A percentile compares a stretch with the other conserved stretches of the same genome.
These are phyloP conservation scores for Andrena flavipes DNA, from an alignment of 2,888 invertebrate species.

Conservation along the genomic window DNA sequence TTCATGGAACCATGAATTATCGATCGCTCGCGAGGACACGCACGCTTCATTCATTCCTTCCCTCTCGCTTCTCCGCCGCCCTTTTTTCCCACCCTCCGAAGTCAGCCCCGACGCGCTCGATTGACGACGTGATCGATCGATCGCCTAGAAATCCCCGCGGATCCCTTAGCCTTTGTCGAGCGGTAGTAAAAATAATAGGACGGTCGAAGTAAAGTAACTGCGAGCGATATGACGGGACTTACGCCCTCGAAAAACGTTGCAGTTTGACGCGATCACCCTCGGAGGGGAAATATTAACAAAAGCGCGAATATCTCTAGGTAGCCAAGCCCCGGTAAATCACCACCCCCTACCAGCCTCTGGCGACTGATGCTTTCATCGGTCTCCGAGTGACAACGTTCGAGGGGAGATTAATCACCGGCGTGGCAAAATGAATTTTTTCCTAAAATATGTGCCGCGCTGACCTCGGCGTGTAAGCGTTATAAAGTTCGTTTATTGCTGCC, in stretches of 20 bases:
- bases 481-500: slow-evolving; percentile 58
- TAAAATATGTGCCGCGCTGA: slow-evolving; percentile 25
- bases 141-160: slow-evolving; percentile 9
- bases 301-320: slow-evolving; percentile 30
- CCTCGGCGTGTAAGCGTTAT: slow-evolving; percentile 34
- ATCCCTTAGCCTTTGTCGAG: slow-evolving; percentile 20
- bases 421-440: slow-evolving; percentile 53
- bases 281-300: slow-evolving; percentile 61
- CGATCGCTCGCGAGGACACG: slow-evolving; percentile 24
- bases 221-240: slow-evolving; percentile 31
- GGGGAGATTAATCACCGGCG: slow-evolving; percentile 66
- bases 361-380: slow-evolving; percentile 70
- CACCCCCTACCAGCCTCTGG: slow-evolving; percentile 9
- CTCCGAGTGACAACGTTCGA: slow-evolving; percentile 58
- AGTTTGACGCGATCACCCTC: slow-evolving; percentile 13
- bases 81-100: slow-evolving; percentile 10
- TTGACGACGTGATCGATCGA: slow-evolving; percentile 37
- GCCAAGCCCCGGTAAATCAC: slow-evolving; percentile 57
- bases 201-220: slow-evolving; percentile 60
- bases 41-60: background rate
- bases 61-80: background rate
- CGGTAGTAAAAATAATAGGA: slow-evolving; percentile 60
- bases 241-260: background rate
- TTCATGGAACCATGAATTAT: slow-evolving; percentile 33
- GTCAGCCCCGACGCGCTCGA: slow-evolving; percentile 25